Evolutionary conservation across 2,113 vertebrate species (phyloP).

Genomic region (Chinchilla lanigera): DNA sequence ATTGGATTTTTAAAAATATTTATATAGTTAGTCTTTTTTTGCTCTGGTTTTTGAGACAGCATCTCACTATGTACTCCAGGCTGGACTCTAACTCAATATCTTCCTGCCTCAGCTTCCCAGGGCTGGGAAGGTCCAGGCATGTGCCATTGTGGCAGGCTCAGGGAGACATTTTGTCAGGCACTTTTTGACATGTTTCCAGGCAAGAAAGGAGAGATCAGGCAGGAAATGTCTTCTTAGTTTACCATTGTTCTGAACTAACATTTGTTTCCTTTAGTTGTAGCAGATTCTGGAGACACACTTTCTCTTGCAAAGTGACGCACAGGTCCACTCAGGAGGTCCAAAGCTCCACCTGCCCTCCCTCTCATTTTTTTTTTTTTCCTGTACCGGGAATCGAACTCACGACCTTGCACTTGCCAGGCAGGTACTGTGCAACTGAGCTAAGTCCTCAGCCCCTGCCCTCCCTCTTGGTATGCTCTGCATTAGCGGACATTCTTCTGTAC

Average conservation of each 20-base stretch:
- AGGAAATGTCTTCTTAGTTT: background rate
- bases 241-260: background rate
- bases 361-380: too few relatives aligned
- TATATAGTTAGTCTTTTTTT: background rate
- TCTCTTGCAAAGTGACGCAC: background rate
- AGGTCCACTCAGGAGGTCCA: background rate
- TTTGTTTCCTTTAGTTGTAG: background rate
- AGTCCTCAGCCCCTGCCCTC: too few relatives aligned
- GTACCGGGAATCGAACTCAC: too few relatives aligned
- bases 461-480: too few relatives aligned
- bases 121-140: background rate
- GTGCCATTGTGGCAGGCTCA: background rate
- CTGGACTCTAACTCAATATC: background rate
- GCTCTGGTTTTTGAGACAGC: background rate
- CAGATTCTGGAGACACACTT: background rate
- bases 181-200: background rate
- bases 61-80: background rate
- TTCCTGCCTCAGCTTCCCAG: background rate
- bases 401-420: too few relatives aligned
- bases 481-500: background rate
- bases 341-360: background rate
- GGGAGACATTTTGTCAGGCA: background rate
- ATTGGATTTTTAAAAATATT: background rate
- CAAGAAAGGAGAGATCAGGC: background rate
- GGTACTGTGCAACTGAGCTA: too few relatives aligned